These are phyloP conservation scores for Heliothis virescens DNA, from an alignment of 1,140 invertebrate species.

Conservation along the genomic window DNA sequence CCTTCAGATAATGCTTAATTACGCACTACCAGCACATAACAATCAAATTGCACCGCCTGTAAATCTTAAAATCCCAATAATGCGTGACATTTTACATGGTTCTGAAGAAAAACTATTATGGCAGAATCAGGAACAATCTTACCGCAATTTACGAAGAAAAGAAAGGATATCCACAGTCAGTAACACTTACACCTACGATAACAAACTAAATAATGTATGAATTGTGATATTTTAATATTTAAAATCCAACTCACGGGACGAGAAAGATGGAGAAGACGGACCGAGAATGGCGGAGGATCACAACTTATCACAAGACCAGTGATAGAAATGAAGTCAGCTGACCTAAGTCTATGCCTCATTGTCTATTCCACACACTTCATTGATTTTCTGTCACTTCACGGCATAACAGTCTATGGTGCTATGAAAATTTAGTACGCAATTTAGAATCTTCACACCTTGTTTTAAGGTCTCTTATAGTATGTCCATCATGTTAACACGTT, in stretches of 20 bases:
- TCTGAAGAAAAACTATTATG: conserved; percentile 57
- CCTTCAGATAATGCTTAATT: not conserved
- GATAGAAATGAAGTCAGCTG: conserved; percentile 86
- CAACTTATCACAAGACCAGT: conserved; percentile 86
- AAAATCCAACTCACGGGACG: conserved; percentile 82
- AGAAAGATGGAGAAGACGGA: conserved; percentile 83
- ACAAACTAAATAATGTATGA: conserved; percentile 55
- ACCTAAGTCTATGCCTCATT: conserved; percentile 76
- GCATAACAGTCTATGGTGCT: not conserved
- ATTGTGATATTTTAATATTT: conserved; percentile 61
- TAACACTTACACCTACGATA: conserved; percentile 67
- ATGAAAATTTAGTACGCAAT: not conserved
- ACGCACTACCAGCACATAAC: not conserved
- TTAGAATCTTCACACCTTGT: not conserved
- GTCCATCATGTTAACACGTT: not conserved
- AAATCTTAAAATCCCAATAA: conserved; percentile 42
- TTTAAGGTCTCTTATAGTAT: not conserved
- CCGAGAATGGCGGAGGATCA: conserved; percentile 85
- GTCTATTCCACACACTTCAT: conserved; percentile 69
- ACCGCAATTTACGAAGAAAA: conserved; percentile 59
- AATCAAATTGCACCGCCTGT: not conserved
- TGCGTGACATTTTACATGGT: conserved; percentile 57
- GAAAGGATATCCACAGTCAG: conserved; percentile 60
- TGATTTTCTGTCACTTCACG: conserved; percentile 66
- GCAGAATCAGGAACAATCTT: conserved; percentile 65